These are phyloP conservation scores for Helarctos malayanus DNA, from an alignment of 2,797 vertebrate genomes.

Conservation along the genomic window DNA sequence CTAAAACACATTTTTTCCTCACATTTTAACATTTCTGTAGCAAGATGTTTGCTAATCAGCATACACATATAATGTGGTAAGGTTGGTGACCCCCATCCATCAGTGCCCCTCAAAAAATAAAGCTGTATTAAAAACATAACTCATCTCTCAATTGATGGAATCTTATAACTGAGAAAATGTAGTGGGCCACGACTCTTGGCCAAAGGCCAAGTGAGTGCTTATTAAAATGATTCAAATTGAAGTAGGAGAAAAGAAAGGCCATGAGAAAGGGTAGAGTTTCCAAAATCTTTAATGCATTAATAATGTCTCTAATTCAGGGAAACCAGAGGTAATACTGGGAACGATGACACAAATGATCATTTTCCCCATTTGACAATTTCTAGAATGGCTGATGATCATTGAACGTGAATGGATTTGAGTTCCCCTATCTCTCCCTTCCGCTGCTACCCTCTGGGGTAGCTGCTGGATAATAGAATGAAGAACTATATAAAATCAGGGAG, in stretches of 20 bases:
- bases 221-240: slow-evolving; percentile 44
- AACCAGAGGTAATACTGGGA: neutral
- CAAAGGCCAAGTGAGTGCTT: neutral
- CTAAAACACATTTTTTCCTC: neutral
- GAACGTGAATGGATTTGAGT: neutral
- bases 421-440: neutral
- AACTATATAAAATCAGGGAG: neutral
- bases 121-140: neutral
- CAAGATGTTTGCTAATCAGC: neutral
- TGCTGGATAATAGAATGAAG: neutral
- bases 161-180: neutral
- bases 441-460: neutral
- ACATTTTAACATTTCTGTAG: neutral
- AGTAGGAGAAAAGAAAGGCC: neutral
- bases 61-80: neutral
- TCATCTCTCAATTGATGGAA: neutral
- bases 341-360: neutral
- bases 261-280: neutral
- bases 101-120: neutral
- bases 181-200: neutral
- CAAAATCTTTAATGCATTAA: neutral
- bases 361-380: neutral
- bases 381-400: neutral
- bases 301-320: neutral
- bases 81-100: neutral